A percentile compares a stretch with the other conserved stretches of the same genome.
Evolutionary conservation across 2,797 vertebrate genomes (phyloP).

Genomic region (Champsocephalus gunnari): DNA sequence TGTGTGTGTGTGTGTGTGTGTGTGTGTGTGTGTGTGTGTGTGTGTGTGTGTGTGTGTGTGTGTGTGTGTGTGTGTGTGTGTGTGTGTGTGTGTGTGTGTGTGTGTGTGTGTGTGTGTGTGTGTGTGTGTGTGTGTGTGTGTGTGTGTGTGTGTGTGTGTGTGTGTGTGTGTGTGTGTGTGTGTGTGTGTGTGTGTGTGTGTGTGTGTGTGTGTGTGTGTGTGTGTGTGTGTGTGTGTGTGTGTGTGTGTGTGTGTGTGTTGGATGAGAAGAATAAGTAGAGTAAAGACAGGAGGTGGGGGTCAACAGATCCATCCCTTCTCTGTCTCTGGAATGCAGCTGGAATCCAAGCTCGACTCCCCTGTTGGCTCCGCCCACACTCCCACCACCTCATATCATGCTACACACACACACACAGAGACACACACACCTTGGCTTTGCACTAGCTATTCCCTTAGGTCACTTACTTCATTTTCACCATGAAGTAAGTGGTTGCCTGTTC

Average conservation of each 20-base stretch:
- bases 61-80: slow-evolving; percentile 1
- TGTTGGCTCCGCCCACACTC: slow-evolving; percentile 66
- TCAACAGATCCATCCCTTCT: slow-evolving; percentile 72
- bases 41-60: slow-evolving; percentile 25
- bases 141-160: slow-evolving; percentile 2
- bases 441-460: slow-evolving; percentile 43
- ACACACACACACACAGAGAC: slow-evolving; percentile 13
- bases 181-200: slow-evolving; percentile 10
- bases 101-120: not conserved
- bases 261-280: slow-evolving; percentile 18
- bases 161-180: slow-evolving; percentile 5
- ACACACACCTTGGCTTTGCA: not conserved
- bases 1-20: slow-evolving; percentile 4
- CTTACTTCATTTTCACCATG: slow-evolving; percentile 39
- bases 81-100: slow-evolving; percentile 7
- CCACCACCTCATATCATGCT: slow-evolving; percentile 60
- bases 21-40: not conserved
- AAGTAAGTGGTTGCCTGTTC: slow-evolving; percentile 45
- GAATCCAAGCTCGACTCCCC: slow-evolving; percentile 72
- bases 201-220: slow-evolving; percentile 1
- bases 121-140: slow-evolving; percentile 13
- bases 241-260: slow-evolving; percentile 2
- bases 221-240: slow-evolving; percentile 4
- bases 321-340: slow-evolving; percentile 74
- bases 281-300: slow-evolving; percentile 55